Evolutionary conservation across 92 coral and sea anemone genomes (phyloP).

Genomic region (Porites lobata): DNA sequence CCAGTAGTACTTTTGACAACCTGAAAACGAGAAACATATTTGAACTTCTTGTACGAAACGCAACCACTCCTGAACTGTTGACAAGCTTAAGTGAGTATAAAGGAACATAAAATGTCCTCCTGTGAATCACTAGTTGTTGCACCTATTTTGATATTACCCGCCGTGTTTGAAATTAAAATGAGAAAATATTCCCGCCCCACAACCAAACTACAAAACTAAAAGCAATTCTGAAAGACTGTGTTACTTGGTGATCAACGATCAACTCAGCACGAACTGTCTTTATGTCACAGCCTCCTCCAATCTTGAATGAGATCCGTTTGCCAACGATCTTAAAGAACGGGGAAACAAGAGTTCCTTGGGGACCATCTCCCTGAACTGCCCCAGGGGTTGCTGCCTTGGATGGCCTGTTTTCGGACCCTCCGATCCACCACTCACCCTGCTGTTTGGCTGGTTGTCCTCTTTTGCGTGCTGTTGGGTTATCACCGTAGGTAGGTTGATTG

Average conservation of each 20-base stretch:
- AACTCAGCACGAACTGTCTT: not conserved
- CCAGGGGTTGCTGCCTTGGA: not conserved
- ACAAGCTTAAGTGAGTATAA: not conserved
- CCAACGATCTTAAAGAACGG: not conserved
- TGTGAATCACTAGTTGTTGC: too few species aligned
- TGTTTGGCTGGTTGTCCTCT: too few species aligned
- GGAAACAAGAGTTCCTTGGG: not conserved
- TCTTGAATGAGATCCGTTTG: not conserved
- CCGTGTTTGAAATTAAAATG: not conserved
- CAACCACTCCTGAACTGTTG: not conserved
- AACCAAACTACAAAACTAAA: not conserved
- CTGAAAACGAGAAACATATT: not conserved
- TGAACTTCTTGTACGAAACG: not conserved
- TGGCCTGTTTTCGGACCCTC: not conserved
- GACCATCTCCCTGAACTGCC: not conserved
- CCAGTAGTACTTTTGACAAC: not conserved
- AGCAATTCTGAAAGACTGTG: not conserved
- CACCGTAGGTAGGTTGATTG: too few species aligned
- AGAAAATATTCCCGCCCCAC: not conserved
- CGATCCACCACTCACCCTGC: not conserved
- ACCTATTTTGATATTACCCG: too few species aligned
- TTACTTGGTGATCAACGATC: not conserved
- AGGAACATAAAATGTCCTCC: too few species aligned
- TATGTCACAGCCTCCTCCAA: constrained; percentile 1
- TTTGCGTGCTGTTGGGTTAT: too few species aligned